Evolutionary conservation across 2,113 vertebrate species (phyloP).

Genomic region (Erythrocebus patas): DNA sequence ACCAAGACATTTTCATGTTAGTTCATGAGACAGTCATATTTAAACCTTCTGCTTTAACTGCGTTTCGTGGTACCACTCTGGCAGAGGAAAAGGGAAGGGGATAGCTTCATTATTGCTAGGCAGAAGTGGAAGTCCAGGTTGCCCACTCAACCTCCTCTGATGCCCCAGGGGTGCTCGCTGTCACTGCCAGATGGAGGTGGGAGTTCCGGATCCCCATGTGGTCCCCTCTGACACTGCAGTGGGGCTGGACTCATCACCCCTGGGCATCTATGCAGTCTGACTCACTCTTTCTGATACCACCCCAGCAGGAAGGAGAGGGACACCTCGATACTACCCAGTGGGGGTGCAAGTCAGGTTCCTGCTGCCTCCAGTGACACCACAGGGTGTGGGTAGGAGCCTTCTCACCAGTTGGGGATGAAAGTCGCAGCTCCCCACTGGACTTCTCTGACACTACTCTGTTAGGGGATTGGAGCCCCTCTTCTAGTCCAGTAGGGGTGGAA

Average conservation of each 20-base stretch:
- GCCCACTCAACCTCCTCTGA: no score
- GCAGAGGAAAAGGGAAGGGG: neutral
- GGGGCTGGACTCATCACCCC: neutral
- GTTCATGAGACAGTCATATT: neutral
- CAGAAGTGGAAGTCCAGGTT: neutral
- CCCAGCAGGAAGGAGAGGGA: neutral
- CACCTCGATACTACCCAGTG: rapidly evolving
- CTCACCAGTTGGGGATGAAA: neutral
- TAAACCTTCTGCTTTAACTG: neutral
- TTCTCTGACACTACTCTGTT: neutral
- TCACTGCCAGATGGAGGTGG: neutral
- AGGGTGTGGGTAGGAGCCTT: rapidly evolving
- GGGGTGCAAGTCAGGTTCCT: neutral
- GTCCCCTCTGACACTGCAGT: neutral
- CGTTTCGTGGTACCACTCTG: neutral
- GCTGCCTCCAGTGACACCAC: neutral
- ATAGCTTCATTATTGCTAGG: neutral
- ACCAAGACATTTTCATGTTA: neutral
- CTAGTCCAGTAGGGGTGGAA: neutral
- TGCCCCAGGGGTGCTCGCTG: rapidly evolving
- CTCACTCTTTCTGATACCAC: neutral
- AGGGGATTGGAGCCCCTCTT: no score
- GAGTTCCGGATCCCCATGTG: neutral
- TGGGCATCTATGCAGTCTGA: rapidly evolving
- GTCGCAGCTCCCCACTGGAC: neutral